Evolutionary conservation across 1,140 invertebrate genomes (phyloP), one percentile per base, ranked within the genome.

Genomic region (Drosophila leontia): DNA sequence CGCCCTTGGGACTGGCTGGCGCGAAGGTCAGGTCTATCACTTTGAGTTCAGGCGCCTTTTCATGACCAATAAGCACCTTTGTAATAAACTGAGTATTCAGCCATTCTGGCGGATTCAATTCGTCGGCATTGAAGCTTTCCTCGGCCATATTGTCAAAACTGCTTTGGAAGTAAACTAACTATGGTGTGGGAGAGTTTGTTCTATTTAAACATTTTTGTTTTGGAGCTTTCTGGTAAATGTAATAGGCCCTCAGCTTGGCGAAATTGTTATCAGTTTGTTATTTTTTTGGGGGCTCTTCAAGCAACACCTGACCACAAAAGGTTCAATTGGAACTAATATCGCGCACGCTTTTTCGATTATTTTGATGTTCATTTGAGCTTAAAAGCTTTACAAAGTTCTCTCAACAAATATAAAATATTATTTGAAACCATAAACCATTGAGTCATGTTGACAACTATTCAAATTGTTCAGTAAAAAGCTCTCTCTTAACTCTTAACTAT

Each of bases 1-100:
- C 90, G 1, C 90, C 90, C 34, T 79, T 79, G n/a, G 75, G 37
- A 44, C 72, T 80, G 0, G 87, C 90, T 1, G 90, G 90, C 0
- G 65, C 67, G 6, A 82, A 45, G 47, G 48, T 67, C 3, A 76
- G 37, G n/a, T 63, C 47, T 0, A n/a, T 53, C 0, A 91, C 53
- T 19, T 75, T 60, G 0, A 84, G 17, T 17, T 57, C 44, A 3
- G 64, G 8, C 6, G 50, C 44, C 23, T 75, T 69, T 44, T 82
- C 63, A 42, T 71, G 32, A 17, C 44, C 41, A 1, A 41, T 72
- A 9, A 91, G 35, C 8, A 79, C 77, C 15, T 80, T 51, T 19
- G 58, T 39, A 1, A 91, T 70, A 50, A 91, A 91, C 7, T 76
- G 19, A 12, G 0, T 17, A n/a, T 69, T 34, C 12, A 71, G 19